Evolutionary conservation across 2,797 vertebrate genomes (phyloP).

Genomic region (Arctocebus calabarensis): DNA sequence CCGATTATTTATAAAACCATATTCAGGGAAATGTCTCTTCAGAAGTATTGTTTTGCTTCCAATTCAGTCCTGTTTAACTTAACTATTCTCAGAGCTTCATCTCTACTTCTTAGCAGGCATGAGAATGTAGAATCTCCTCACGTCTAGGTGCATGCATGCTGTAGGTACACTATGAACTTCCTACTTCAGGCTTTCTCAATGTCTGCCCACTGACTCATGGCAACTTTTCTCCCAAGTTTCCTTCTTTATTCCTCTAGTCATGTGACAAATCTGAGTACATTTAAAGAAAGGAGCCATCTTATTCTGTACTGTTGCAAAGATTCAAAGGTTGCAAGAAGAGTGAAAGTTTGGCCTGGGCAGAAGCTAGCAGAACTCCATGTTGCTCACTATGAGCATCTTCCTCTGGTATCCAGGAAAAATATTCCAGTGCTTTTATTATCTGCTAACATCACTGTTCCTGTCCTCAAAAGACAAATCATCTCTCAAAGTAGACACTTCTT

Average conservation of each 20-base stretch:
- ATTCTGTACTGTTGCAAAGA: slow-evolving; percentile 35
- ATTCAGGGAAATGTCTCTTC: neutral
- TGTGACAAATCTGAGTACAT: neutral
- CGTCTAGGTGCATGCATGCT: neutral
- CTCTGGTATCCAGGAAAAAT: slow-evolving; percentile 47
- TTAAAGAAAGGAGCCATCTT: neutral
- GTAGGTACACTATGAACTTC: neutral
- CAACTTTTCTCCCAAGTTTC: neutral
- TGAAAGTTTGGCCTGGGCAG: neutral
- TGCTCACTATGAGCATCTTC: slow-evolving; percentile 45
- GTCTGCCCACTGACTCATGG: slow-evolving; percentile 29
- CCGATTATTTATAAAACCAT: neutral
- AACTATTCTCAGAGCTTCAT: slow-evolving; percentile 32
- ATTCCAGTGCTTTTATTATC: neutral
- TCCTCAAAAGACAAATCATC: slow-evolving; percentile 51
- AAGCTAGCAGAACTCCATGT: neutral
- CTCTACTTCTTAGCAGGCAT: slow-evolving; percentile 51
- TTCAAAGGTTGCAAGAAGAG: slow-evolving; percentile 36
- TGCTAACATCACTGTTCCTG: slow-evolving; percentile 29
- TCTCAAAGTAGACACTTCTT: slow-evolving; percentile 46
- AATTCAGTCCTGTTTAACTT: slow-evolving; percentile 23
- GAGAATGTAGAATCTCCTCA: neutral
- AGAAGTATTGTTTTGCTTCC: neutral
- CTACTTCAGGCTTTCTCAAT: slow-evolving; percentile 45
- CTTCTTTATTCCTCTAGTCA: slow-evolving; percentile 34